A percentile compares a stretch with the other conserved stretches of the same genome.
phyloP scores from a whole-genome alignment of 1,140 invertebrate species.

The Drosophila setifemur region DNA sequence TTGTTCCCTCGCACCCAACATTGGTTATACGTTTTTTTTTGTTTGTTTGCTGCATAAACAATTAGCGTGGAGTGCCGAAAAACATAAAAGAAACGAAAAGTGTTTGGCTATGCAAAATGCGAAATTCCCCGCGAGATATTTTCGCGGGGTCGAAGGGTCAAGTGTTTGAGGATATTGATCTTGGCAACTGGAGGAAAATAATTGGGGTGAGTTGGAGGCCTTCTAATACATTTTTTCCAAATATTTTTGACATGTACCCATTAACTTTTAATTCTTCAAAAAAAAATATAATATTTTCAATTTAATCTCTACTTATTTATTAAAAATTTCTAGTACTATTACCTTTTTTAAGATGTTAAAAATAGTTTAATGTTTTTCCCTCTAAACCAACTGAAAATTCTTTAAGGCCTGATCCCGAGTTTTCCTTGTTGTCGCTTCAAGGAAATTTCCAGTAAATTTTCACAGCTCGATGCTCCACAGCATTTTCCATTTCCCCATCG shows the following conservation, averaged over 20 bases:
- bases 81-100: conserved; percentile 12
- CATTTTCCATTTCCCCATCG: conserved; percentile 16
- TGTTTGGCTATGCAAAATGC: conserved; percentile 6
- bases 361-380: no score
- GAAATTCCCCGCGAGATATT: neutral
- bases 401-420: neutral
- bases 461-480: conserved; percentile 11
- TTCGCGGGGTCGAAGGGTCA: conserved; percentile 3
- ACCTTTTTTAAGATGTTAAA: no score
- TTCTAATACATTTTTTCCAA: no score
- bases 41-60: conserved; percentile 31
- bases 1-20: conserved; percentile 4
- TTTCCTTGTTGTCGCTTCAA: neutral
- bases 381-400: neutral
- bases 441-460: conserved; percentile 35
- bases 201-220: no score
- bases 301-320: no score
- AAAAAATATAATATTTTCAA: neutral
- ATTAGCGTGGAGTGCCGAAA: conserved; percentile 8
- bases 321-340: no score
- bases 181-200: neutral
- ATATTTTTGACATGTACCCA: no score
- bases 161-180: neutral
- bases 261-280: no score
- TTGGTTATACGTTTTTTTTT: conserved; percentile 27